These are phyloP conservation scores for Boulengeromyrus knoepffleri DNA, from an alignment of 2,113 vertebrate genomes.

Conservation along the genomic window DNA sequence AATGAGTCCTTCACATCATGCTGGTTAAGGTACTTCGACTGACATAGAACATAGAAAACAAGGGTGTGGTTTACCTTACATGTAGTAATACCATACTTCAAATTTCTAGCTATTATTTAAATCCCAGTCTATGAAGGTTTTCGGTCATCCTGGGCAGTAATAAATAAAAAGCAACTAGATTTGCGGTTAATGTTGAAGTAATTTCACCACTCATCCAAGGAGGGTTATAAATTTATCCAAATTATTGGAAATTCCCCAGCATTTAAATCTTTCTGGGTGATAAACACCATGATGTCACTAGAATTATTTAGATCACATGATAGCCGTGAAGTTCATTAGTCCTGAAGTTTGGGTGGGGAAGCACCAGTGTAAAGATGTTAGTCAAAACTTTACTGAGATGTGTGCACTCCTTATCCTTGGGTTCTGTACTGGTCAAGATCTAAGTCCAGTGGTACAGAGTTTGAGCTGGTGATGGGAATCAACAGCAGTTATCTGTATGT, in stretches of 20 bases:
- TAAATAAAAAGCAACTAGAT: not conserved
- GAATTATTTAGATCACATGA: not conserved
- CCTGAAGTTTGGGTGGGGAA: not conserved
- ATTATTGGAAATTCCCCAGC: not conserved
- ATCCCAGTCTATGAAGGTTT: not conserved
- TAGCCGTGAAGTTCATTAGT: not conserved
- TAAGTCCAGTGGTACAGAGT: not conserved
- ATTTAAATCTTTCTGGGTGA: not conserved
- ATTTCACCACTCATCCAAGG: not conserved
- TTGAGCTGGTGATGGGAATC: not conserved
- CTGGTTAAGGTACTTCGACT: not conserved
- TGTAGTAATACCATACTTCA: not conserved
- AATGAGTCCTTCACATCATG: not conserved
- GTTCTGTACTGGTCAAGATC: not conserved
- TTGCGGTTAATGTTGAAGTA: not conserved
- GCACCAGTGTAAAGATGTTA: not conserved
- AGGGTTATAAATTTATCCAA: not conserved
- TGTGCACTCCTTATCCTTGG: not conserved
- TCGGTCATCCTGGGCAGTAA: not conserved
- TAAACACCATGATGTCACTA: not conserved
- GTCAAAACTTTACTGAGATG: not conserved
- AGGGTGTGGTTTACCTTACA: not conserved
- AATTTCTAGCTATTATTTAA: not conserved
- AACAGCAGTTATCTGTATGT: not conserved
- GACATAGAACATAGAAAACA: not conserved